Evolutionary conservation across 2,113 vertebrate species (phyloP).

Genomic region (Muntiacus reevesi): DNA sequence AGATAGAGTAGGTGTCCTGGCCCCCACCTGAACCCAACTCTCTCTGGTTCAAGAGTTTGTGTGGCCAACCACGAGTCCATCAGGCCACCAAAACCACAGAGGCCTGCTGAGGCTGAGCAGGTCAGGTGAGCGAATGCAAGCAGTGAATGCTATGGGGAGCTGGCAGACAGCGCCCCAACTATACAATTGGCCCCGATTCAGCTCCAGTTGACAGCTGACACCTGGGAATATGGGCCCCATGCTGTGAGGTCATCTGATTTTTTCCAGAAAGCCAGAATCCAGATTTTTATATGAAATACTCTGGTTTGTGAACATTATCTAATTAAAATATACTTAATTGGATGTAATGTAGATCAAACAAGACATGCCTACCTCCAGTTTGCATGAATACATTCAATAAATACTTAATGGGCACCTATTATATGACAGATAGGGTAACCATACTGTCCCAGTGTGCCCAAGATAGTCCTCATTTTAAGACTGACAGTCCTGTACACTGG

Average conservation of each 20-base stretch:
- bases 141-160: neutral
- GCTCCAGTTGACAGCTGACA: neutral
- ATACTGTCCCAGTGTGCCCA: neutral
- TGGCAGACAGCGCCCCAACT: neutral
- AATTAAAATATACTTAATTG: neutral
- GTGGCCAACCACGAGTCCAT: neutral
- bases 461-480: neutral
- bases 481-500: neutral
- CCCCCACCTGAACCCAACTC: too few relatives aligned
- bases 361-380: neutral
- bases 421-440: neutral
- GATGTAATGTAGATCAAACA: neutral
- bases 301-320: neutral
- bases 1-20: neutral
- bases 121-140: fast-evolving
- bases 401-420: neutral
- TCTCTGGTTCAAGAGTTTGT: neutral
- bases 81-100: neutral
- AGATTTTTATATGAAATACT: neutral
- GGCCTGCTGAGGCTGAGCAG: neutral
- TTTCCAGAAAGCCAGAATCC: neutral
- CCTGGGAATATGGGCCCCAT: fast-evolving
- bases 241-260: neutral
- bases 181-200: neutral
- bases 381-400: neutral